phyloP scores from a whole-genome alignment of 2,888 invertebrate genomes.

The Hetaerina titia region DNA sequence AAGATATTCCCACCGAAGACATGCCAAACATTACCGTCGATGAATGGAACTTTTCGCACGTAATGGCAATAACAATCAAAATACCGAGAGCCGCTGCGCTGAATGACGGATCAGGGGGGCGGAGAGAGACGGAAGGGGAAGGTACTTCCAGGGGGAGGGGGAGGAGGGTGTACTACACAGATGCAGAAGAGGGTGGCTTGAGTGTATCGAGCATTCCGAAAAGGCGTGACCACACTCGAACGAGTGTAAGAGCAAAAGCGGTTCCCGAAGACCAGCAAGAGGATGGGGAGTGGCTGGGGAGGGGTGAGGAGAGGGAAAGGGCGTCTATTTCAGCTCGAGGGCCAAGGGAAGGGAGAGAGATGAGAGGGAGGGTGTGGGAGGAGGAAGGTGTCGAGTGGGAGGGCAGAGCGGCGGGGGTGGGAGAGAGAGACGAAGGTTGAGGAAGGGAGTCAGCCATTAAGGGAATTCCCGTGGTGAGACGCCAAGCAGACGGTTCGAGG shows the following conservation, averaged over 20 bases:
- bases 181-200: not conserved
- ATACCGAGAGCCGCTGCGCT: not conserved
- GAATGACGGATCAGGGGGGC: not conserved
- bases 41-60: not conserved
- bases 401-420: not conserved
- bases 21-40: not conserved
- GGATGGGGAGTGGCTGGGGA: not conserved
- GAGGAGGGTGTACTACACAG: not conserved
- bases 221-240: not conserved
- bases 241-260: not conserved
- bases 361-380: not conserved
- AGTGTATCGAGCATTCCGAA: not conserved
- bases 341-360: not conserved
- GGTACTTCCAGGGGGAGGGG: too few relatives aligned
- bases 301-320: not conserved
- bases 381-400: constrained; percentile 25
- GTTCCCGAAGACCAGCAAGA: not conserved
- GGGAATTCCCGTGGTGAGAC: constrained; percentile 22
- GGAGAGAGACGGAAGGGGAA: not conserved
- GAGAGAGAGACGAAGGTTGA: constrained; percentile 4
- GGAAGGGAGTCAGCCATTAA: not conserved
- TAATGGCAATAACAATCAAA: not conserved
- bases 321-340: constrained; percentile 48
- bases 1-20: not conserved
- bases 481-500: not conserved